Evolutionary conservation across 2,888 invertebrate genomes (phyloP), one percentile per base, ranked within the genome.

Genomic region (Drosophila setosimentum): DNA sequence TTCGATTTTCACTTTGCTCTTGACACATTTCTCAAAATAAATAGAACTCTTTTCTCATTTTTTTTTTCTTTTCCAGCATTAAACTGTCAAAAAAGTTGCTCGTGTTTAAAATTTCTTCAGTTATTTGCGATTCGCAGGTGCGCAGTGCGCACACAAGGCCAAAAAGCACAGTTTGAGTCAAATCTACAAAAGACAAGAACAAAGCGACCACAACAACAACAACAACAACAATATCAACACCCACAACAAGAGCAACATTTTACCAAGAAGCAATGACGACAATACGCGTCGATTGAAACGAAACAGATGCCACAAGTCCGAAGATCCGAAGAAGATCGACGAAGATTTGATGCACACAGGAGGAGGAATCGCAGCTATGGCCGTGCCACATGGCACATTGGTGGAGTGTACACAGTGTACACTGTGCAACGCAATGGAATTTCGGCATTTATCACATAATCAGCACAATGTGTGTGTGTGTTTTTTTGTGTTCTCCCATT

Each of bases 291-390:
- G 83, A 87, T 71, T 84, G 92, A 91, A 68, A 90, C 58, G 80
- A 92, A 92, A 83, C 91, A 91, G 91, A 91, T 85, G 88, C 83
- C 77, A 40, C 40, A 66, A 80, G 63, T 42, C 68, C 69, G 68
- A 55, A 66, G 49, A 59, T 60, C 66, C 67, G 68, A 55, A 66
- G 42, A 60, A 62, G 64, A 74, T 63, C 40, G 54, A 21, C 16
- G 24, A 30, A 16, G 45, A 48, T 40, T 29, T 50, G 50, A 27
- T 35, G 49, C 60, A 40, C 45, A n/a, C 16, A 45, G 10, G 1
- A 55, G 57, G 58, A 62, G 42, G 65, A 45, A 45, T 24, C 24
- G 45, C 16, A 24, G 24, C 24, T 8, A 24, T 45, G 45, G 24
- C 45, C 2, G 65, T 60, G 53, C 49, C 67, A 24, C 71, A 59